Evolutionary conservation across 2,797 vertebrate species (phyloP), one percentile per base, ranked within the genome.

Genomic region (Eurystomus glaucurus): DNA sequence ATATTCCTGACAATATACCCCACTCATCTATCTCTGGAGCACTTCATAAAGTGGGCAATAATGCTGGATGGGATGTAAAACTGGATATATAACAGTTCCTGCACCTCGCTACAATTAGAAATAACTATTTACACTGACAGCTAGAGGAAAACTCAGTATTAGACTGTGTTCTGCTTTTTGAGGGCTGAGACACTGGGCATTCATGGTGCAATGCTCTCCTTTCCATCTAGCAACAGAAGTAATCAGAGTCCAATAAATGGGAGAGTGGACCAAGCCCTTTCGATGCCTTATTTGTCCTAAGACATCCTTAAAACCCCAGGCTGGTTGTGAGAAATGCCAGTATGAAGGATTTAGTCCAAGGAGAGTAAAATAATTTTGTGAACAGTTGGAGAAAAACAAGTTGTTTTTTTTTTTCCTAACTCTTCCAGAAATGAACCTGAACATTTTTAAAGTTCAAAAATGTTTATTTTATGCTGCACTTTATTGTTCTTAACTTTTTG

Each of bases 141-240:
- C 16, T n/a, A 22, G 10, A 39, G 12, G 14, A 85, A 79, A 69
- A 8, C 14, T 81, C 14, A 31, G 39, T 66, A 31, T 45, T 31
- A 48, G 29, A 33, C 12, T 46, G 54, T 0, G 0, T 41, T 25
- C 8, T 66, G 3, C 75, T 54, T 51, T 65, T 9, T 22, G 8
- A 19, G 7, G 18, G 6, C 29, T 46, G 31, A 58, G 51, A 33
- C 39, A 10, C 5, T 20, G 20, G 14, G 9, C 4, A 33, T 52
- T 72, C 25, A 22, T 3, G 4, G 9, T 43, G 10, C 7, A 31
- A 14, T 21, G 8, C 3, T 78, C 7, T 65, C 13, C 62, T 74
- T 66, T 70, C 7, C 35, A 61, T 19, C 18, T 46, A 35, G 9
- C 15, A 50, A 3, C 37, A 88, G 54, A 85, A 45, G 9, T 6